Evolutionary conservation across 2,888 invertebrate genomes (phyloP), one percentile per base, ranked within the genome.

Genomic region (Spodoptera exigua): DNA sequence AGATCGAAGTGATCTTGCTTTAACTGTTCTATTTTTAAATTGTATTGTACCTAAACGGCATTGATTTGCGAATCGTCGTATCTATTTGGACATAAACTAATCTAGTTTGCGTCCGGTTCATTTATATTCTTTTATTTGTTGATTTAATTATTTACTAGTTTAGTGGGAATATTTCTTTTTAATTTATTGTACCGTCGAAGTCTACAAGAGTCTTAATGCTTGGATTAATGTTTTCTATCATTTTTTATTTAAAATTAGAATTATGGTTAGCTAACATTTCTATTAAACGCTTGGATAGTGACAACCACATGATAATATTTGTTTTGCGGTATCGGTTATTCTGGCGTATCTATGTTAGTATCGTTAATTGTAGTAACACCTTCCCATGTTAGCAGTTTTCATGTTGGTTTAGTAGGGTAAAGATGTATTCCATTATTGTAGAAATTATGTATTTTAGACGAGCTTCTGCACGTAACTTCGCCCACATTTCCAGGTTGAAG

Each of bases 51-150:
- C 34, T 14, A 32, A 53, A 53, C 12, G 52, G 35, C 48, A 47
- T 58, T 54, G 54, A 68, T 52, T 68, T 43, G 62, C 39, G 35
- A 39, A 56, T 40, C 44, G 56, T 57, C 52, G n/a, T 21, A 57
- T 48, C 16, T 35, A 70, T 60, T 71, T 47, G 44, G 40, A 47
- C 60, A 37, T 9, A 66, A 72, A 66, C 52, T 45, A 71, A 71
- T 69, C 43, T 52, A 48, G 34, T 48, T 41, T 45, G 48, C 40
- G 53, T 70, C 53, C 49, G 71, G 66, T 61, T 67, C 35, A 72
- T 72, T 70, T 47, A 53, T 66, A 71, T 53, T 61, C 67, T 44
- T 61, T 41, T 61, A 45, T 64, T 52, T 34, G 27, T 34, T 48
- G 18, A 55, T 66, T 55, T 40, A 52, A 48, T 48, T 52, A 60